These are phyloP conservation scores for Drosophila kokeensis DNA, from an alignment of 2,888 invertebrate genomes.

Conservation along the genomic window DNA sequence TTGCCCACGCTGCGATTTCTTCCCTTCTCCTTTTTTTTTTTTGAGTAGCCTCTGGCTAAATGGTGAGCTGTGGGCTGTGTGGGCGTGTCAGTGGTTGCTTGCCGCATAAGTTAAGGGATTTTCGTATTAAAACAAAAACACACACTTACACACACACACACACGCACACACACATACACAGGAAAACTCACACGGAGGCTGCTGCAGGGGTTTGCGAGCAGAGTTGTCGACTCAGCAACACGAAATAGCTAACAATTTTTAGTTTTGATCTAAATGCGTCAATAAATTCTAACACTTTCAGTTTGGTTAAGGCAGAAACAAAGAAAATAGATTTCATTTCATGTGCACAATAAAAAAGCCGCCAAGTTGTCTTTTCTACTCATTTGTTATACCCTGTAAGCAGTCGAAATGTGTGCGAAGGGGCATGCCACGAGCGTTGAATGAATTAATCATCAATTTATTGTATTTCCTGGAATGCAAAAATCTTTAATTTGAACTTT, in stretches of 20 bases:
- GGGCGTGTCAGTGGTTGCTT: slow-evolving; percentile 31
- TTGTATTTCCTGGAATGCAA: background rate
- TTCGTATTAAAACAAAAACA: slow-evolving; percentile 66
- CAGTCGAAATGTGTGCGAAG: background rate
- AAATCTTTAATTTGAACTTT: background rate
- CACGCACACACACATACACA: slow-evolving; percentile 4
- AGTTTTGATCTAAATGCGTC: slow-evolving; percentile 80
- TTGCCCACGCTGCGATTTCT: slow-evolving; percentile 40
- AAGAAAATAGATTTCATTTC: slow-evolving; percentile 66
- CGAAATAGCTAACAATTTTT: slow-evolving; percentile 67
- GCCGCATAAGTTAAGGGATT: slow-evolving; percentile 64
- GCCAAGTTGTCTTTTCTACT: slow-evolving; percentile 33
- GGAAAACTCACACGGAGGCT: background rate
- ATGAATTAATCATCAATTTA: background rate
- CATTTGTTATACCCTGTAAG: slow-evolving; percentile 25
- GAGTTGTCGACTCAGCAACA: slow-evolving; percentile 66
- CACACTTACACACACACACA: slow-evolving; percentile 39
- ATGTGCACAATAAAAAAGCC: slow-evolving; percentile 53
- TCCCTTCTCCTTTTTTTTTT: background rate
- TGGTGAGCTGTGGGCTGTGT: slow-evolving; percentile 5
- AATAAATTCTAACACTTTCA: slow-evolving; percentile 79
- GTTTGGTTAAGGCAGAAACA: slow-evolving; percentile 55
- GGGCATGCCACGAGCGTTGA: background rate
- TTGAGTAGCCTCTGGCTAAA: slow-evolving; percentile 45
- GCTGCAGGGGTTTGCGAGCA: slow-evolving; percentile 44